These are phyloP conservation scores for Phortica variegata DNA, from an alignment of 1,140 invertebrate genomes.

Conservation along the genomic window DNA sequence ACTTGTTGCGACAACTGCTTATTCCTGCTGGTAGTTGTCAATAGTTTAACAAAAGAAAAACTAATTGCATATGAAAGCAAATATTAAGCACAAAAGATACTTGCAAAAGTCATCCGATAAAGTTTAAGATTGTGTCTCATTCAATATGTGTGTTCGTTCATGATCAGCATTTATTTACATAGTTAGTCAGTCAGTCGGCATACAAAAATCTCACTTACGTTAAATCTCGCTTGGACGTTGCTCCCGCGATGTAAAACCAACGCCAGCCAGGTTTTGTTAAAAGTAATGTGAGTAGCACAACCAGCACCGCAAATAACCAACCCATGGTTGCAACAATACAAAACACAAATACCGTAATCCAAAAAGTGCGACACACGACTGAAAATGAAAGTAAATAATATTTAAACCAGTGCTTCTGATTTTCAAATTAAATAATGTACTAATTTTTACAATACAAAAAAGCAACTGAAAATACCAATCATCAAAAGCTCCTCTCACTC, in stretches of 20 bases:
- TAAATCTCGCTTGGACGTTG: slow-evolving; percentile 71
- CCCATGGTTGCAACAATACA: slow-evolving; percentile 41
- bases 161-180: not conserved
- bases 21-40: slow-evolving; percentile 12
- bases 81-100: too few species aligned
- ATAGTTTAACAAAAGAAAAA: slow-evolving; percentile 39
- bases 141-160: not conserved
- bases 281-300: slow-evolving; percentile 34
- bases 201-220: slow-evolving; percentile 56
- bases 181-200: not conserved
- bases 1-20: slow-evolving; percentile 17
- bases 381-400: slow-evolving; percentile 30
- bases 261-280: slow-evolving; percentile 60
- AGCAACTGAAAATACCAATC: too few species aligned
- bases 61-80: slow-evolving; percentile 44
- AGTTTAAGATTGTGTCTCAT: slow-evolving; percentile 25
- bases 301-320: slow-evolving; percentile 41
- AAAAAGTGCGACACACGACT: slow-evolving; percentile 45
- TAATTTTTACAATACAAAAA: too few species aligned
- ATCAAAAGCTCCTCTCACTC: too few species aligned
- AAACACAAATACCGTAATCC: slow-evolving; percentile 38
- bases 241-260: slow-evolving; percentile 71
- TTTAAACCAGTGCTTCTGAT: too few species aligned
- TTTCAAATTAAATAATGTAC: too few species aligned
- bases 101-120: slow-evolving; percentile 36